Base-by-base conservation (phyloP, 2,797 vertebrate genomes). In the Rhodeus uyekii region DNA sequence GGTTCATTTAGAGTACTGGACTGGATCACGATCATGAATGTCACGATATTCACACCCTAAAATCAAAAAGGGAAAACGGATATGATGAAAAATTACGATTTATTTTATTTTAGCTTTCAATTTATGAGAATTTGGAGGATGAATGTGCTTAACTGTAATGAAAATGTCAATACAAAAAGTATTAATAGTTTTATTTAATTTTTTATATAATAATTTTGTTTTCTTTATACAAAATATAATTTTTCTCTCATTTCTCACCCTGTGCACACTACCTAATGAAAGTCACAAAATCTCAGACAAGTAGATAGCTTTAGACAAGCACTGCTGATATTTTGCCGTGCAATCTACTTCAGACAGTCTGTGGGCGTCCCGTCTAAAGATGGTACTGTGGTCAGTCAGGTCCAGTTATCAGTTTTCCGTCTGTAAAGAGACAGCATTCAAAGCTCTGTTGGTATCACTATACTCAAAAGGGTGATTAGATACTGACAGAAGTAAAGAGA, bases 381-480 rank as follows among this genome's bases (percentile, higher is more conserved):
- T 50, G 10, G 36, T n/a, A 53, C 12, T 64, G 32, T 19, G 32
- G 39, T 50, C 42, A 29, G n/a, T 53, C 29, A 44, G 42, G 29
- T 64, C 14, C 16, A 63, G 18, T 73, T 73, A 65, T 83, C 55
- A 78, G 58, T 44, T 36, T 71, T 50, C 44, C 60, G 46, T 82
- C 69, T 78, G 53, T 76, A 68, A 78, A 42, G 74, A 71, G 64
- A 76, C 55, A 24, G 68, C 44, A 50, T 83, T 74, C 77, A 84
- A 53, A 79, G 71, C 74, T 32, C 69, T 3, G 4, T 46, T 29
- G 71, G 46, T 55, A 72, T 48, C 77, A 50, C 58, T 38, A 29
- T 71, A 29, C 72, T 63, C 73, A 46, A 50, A 29, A 4, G 76
- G 29, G 38, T 48, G 83, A 85, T 84, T 83, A 84, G 82, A 84